Base-by-base conservation (phyloP, 2,797 vertebrate species). In the Hipposideros larvatus region DNA sequence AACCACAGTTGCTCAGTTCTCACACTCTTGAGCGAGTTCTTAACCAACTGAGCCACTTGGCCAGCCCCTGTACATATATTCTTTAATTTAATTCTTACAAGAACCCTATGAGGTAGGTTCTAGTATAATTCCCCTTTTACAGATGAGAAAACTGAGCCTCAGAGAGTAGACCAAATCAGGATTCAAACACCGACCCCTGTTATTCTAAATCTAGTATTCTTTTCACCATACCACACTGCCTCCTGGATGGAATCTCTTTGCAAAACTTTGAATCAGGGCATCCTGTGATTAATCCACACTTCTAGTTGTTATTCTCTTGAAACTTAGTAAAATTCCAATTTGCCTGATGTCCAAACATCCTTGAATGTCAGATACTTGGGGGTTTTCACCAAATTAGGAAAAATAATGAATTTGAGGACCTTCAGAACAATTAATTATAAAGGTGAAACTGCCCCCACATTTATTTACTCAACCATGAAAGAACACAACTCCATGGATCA, bases 401-500 rank as follows among this genome's bases (percentile, higher is more conserved):
- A 96, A 95, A 96, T 37, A 82, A 74, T 86, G 24, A 85, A 88
- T 26, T 88, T 55, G 68, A 92, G 13, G 14, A 75, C n/a, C 77
- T 46, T 21, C 77, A 94, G 48, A 90, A 34, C n/a, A 80, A 94
- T 93, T 84, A 14, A 88, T 84, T 90, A 90, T 41, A 85, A 89
- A 79, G 15, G 15, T 34, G 41, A 93, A 86, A 89, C 43, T 87
- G 87, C 31, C 6, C 13, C 28, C 43, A 90, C 7, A 82, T 79
- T 80, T 75, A 82, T 79, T 80, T 75, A 84, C 28, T 95, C 53
- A 93, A 15, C 22, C 48, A 65, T 61, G 57, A 97, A 91, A 65
- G 37, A 65, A 57, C 18, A 73, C 3, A 26, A 78, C 43, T 86
- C n/a, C 68, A n/a, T 16, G 63, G 4, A 78, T 51, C 71, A 74